These are phyloP conservation scores for Oryzias celebensis DNA, from an alignment of 2,113 vertebrate genomes.

Conservation along the genomic window DNA sequence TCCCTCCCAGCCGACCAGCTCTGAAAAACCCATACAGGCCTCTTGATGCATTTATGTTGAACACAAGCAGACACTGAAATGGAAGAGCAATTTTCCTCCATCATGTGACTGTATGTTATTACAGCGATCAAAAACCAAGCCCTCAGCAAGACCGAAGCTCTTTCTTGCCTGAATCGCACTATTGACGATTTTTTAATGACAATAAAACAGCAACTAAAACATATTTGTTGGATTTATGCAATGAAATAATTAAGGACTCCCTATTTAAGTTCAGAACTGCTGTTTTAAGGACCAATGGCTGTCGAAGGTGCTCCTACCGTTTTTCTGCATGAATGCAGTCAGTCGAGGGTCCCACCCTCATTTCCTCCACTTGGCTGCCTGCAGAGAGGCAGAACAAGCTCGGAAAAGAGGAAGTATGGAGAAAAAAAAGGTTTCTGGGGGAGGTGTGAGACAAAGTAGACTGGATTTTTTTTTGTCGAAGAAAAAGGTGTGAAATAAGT, in stretches of 20 bases:
- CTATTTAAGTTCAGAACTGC: too few relatives aligned
- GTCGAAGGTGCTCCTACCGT: too few relatives aligned
- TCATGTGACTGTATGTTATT: slow-evolving; percentile 55
- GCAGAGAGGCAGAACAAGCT: slow-evolving; percentile 35
- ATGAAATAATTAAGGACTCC: too few relatives aligned
- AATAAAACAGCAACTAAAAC: not conserved
- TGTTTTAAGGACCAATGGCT: too few relatives aligned
- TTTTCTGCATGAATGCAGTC: slow-evolving; percentile 38
- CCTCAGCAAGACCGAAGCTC: slow-evolving; percentile 2
- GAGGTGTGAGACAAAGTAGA: not conserved
- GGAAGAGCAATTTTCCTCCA: slow-evolving; percentile 64
- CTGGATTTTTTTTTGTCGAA: not conserved
- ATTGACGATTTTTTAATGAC: slow-evolving; percentile 30
- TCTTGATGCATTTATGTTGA: slow-evolving; percentile 25
- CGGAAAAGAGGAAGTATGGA: slow-evolving; percentile 27
- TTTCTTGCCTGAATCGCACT: slow-evolving; percentile 21
- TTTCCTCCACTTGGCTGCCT: slow-evolving; percentile 33
- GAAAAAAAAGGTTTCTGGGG: not conserved
- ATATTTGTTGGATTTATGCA: too few relatives aligned
- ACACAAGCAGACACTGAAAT: slow-evolving; percentile 23
- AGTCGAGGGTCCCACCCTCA: slow-evolving; percentile 1
- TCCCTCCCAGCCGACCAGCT: slow-evolving; percentile 67
- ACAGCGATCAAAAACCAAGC: slow-evolving; percentile 49
- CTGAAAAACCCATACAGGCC: slow-evolving; percentile 41
- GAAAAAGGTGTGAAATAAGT: not conserved